Evolutionary conservation across 2,888 invertebrate genomes (phyloP).

Genomic region (Ichneumoninae sp.): DNA sequence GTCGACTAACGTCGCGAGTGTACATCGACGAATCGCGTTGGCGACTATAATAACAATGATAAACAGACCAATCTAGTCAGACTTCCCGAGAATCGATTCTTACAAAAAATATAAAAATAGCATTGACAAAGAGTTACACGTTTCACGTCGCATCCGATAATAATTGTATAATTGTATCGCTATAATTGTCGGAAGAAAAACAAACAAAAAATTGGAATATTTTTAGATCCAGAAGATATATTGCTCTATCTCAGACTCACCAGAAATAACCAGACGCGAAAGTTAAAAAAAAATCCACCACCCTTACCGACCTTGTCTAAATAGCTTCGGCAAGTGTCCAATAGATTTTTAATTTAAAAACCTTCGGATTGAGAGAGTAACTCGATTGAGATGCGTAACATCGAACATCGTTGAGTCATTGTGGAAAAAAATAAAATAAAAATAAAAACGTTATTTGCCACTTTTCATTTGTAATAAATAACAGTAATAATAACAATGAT

Average conservation of each 20-base stretch:
- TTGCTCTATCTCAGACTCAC: constrained; percentile 19
- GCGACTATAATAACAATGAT: constrained; percentile 34
- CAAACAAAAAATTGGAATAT: constrained; percentile 38
- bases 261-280: not conserved
- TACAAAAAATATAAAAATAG: constrained; percentile 26
- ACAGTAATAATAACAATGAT: constrained; percentile 27
- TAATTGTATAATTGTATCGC: constrained; percentile 46
- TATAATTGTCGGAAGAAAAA: not conserved
- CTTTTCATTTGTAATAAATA: constrained; percentile 70
- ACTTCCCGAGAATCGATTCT: constrained; percentile 52
- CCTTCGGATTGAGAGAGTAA: constrained; percentile 12
- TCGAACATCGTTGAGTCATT: not conserved
- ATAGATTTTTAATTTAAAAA: constrained; percentile 15
- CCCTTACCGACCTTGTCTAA: constrained; percentile 7
- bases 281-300: not conserved
- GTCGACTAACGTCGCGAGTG: constrained; percentile 14
- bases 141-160: constrained; percentile 49
- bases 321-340: constrained; percentile 19
- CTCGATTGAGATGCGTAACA: constrained; percentile 4
- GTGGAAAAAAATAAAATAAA: not conserved
- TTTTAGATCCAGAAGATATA: constrained; percentile 48
- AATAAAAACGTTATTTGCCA: constrained; percentile 46
- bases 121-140: constrained; percentile 49
- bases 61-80: constrained; percentile 62
- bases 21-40: constrained; percentile 31